Base-by-base conservation (phyloP, 1,140 invertebrate species). In the Globodera rostochiensis region DNA sequence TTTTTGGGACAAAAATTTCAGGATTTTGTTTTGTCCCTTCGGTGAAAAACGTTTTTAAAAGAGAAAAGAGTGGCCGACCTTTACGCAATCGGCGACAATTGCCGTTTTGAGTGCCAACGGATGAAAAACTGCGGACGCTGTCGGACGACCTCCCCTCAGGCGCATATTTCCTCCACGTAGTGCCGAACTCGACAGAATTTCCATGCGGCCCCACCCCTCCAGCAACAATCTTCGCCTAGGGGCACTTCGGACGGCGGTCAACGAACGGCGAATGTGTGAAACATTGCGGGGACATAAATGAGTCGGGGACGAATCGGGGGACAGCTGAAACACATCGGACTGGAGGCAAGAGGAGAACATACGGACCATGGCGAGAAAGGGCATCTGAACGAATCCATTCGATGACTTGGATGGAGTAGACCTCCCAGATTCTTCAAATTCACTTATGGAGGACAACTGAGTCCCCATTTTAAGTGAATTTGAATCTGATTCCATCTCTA, bases 211-310 rank as follows among this genome's bases (percentile, higher is more conserved):
- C 36, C n/a, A 21, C 1, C 67, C 67, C n/a, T 69, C 67, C 8
- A 69, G n/a, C n/a, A 21, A 21, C 1, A 69, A 45, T 21, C 67
- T 21, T 21, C 67, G 8, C 67, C 36, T 69, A 45, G 67, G 19
- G 8, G 67, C 67, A 69, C 67, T 69, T 21, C 67, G 67, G 15
- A 69, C 19, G 8, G 67, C 67, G 67, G 67, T 69, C 67, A 69
- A 19, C 8, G 67, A 69, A 15, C 67, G 67, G 7, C 67, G 67
- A 53, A 53, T 9, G 50, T 13, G 50, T 7, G 50, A 1, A 53
- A 53, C 1, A 53, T 53, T 53, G 50, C 50, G 50, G 50, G 50
- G 50, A 53, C 50, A 36, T 36, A 3, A 36, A 36, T 36, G 1
- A 53, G 7, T 53, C 50, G 50, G 50, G 50, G 50, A 53, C 50